Conservation (phyloP, 1,140 invertebrate genomes). For the Neotoxoptera formosana region DNA sequence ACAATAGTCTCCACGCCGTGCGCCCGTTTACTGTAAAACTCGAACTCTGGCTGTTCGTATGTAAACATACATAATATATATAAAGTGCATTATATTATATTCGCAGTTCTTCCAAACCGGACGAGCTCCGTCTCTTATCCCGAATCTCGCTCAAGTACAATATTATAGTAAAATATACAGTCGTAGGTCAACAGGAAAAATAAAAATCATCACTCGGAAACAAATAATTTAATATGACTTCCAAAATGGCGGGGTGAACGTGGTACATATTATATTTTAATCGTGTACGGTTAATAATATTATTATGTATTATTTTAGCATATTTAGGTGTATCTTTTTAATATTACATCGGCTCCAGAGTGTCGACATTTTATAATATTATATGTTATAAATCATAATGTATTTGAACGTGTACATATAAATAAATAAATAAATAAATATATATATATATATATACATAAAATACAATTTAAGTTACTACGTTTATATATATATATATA, state of each 20-base stretch:
- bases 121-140: not conserved
- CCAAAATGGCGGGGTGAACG: too few relatives aligned
- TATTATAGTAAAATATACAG: not conserved
- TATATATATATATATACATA: not conserved
- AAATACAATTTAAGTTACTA: slow-evolving; percentile 38
- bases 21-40: not conserved
- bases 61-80: not conserved
- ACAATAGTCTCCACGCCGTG: not conserved
- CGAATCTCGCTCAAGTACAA: not conserved
- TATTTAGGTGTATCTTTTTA: not conserved
- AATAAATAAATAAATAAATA: too few relatives aligned
- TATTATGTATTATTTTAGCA: not conserved
- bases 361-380: not conserved
- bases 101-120: not conserved
- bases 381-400: not conserved
- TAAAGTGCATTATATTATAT: too few relatives aligned
- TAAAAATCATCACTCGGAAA: not conserved
- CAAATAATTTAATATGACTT: too few relatives aligned
- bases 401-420: slow-evolving; percentile 7
- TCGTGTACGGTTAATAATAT: not conserved
- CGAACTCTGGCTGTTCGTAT: not conserved
- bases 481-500: not conserved
- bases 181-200: not conserved
- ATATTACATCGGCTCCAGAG: slow-evolving; percentile 38
- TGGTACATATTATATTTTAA: not conserved